Percentiles rank a stretch among this genome's conserved stretches.
Evolutionary conservation across 1,140 invertebrate genomes (phyloP).

Genomic region (Drosophila mauritiana): DNA sequence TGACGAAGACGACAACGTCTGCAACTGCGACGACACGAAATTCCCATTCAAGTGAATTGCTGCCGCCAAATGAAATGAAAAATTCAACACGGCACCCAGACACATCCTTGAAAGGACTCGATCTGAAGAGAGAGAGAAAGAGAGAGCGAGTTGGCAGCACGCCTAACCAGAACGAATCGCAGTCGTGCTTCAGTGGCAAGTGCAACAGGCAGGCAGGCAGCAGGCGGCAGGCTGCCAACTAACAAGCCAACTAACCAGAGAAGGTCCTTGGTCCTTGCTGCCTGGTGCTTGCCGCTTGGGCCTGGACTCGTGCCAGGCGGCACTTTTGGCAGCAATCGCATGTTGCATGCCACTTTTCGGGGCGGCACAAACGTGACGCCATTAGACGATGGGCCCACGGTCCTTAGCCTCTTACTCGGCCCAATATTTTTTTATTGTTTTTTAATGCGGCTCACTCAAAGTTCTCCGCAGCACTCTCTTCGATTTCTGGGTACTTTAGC

Average conservation of each 20-base stretch:
- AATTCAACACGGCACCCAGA: slow-evolving; percentile 77
- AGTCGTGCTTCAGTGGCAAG: slow-evolving; percentile 43
- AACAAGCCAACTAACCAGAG: slow-evolving; percentile 77
- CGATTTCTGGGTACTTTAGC: slow-evolving; percentile 18
- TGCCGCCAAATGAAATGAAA: slow-evolving; percentile 83
- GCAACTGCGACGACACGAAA: slow-evolving; percentile 69
- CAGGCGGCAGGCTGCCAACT: slow-evolving; percentile 62
- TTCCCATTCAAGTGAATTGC: slow-evolving; percentile 83
- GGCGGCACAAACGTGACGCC: slow-evolving; percentile 78
- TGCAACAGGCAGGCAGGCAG: slow-evolving; percentile 67
- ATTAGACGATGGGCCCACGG: slow-evolving; percentile 61
- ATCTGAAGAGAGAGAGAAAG: not conserved
- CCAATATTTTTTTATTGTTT: slow-evolving; percentile 74
- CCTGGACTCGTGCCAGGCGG: slow-evolving; percentile 77
- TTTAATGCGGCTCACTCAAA: slow-evolving; percentile 74
- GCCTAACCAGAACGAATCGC: slow-evolving; percentile 50
- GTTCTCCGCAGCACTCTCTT: slow-evolving; percentile 26
- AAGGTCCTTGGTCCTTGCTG: slow-evolving; percentile 36
- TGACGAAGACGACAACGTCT: slow-evolving; percentile 47
- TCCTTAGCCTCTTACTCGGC: slow-evolving; percentile 36
- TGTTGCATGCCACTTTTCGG: slow-evolving; percentile 82
- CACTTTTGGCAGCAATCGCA: slow-evolving; percentile 84
- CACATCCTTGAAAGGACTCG: slow-evolving; percentile 36
- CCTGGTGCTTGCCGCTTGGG: slow-evolving; percentile 12
- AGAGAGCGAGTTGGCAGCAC: slow-evolving; percentile 33